Conservation (phyloP, 1,140 invertebrate genomes). For the Macrotrachela quadricornifera region DNA sequence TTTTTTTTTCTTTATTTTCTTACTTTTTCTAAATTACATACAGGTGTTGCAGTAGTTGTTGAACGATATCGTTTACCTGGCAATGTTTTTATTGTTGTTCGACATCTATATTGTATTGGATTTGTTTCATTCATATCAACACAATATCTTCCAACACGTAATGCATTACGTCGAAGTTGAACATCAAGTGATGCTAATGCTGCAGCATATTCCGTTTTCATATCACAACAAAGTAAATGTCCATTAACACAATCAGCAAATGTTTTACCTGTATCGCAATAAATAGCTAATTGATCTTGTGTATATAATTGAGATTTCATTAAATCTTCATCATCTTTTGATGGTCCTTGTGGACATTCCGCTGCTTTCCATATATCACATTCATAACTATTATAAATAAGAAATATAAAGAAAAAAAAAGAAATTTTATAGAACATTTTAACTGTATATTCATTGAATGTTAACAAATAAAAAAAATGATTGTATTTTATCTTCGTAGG, state of each 20-base stretch:
- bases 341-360: constrained; percentile 1
- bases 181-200: background rate
- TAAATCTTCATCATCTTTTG: constrained; percentile 1
- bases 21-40: constrained; percentile 3
- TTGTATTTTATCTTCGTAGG: too few relatives aligned
- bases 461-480: too few relatives aligned
- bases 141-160: constrained; percentile 6
- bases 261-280: constrained; percentile 7
- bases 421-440: too few relatives aligned
- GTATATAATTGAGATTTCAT: constrained; percentile 1
- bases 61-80: background rate
- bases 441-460: too few relatives aligned
- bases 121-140: constrained; percentile 1
- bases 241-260: constrained; percentile 8
- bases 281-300: constrained; percentile 2
- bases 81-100: background rate
- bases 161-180: background rate
- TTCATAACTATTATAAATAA: background rate
- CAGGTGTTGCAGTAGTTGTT: background rate
- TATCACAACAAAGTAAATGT: constrained; percentile 7
- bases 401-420: too few relatives aligned
- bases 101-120: constrained; percentile 4
- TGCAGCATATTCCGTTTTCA: background rate
- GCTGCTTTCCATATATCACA: constrained; percentile 9
- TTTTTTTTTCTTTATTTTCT: background rate